Percentiles rank a stretch among this genome's conserved stretches.
phyloP scores from a whole-genome alignment of 2,888 invertebrate species.

The Deroplatys truncata region DNA sequence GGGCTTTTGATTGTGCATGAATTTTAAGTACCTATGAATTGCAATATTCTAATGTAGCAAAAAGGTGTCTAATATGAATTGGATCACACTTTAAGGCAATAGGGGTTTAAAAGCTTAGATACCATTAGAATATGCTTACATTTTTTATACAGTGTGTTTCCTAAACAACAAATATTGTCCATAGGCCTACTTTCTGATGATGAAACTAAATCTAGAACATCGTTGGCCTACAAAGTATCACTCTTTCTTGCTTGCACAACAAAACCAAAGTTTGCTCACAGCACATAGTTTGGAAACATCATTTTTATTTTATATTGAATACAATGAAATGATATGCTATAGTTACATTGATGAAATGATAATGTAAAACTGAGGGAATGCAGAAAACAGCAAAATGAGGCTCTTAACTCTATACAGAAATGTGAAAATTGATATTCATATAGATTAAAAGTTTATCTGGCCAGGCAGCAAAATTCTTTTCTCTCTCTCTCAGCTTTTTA shows the following conservation, averaged over 20 bases:
- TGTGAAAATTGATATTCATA: not conserved
- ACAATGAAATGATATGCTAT: not conserved
- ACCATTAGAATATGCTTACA: not conserved
- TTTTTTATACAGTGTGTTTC: not conserved
- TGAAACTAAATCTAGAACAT: not conserved
- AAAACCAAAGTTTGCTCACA: not conserved
- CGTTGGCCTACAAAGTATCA: not conserved
- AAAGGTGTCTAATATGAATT: not conserved
- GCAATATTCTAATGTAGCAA: not conserved
- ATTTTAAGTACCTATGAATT: not conserved
- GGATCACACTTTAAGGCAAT: slow-evolving; percentile 12
- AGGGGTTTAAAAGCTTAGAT: slow-evolving; percentile 10
- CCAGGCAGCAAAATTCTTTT: not conserved
- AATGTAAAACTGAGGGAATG: not conserved
- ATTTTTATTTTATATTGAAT: not conserved
- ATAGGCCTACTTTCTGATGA: slow-evolving; percentile 8
- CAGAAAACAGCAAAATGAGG: no score
- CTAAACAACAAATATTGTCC: not conserved
- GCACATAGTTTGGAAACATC: not conserved
- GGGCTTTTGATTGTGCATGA: not conserved
- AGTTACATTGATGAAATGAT: not conserved
- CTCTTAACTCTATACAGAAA: not conserved
- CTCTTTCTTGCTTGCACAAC: not conserved
- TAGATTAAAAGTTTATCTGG: not conserved
- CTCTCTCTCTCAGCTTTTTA: no score